Base-by-base conservation (phyloP, 2,888 invertebrate species). In the Heteromurus nitidus region DNA sequence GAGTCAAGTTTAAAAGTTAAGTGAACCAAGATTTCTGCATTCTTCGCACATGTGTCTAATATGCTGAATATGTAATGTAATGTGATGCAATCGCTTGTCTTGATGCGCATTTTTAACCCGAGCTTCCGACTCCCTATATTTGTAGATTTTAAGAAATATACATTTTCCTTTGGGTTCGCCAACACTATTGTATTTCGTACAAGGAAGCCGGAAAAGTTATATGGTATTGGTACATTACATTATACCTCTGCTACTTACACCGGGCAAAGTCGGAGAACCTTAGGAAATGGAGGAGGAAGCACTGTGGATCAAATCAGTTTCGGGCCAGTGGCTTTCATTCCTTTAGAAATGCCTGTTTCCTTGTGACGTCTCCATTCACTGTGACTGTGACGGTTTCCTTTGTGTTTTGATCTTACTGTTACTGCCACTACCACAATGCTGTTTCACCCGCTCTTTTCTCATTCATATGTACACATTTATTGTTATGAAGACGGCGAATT, bases 61-160 rank as follows among this genome's bases (percentile, higher is more conserved):
- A 79, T 65, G 72, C 44, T 79, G 79, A 79, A 79, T 79, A 65
- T 79, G 70, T 79, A 72, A 79, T 79, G 72, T 79, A 58, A 79
- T 79, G 79, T 65, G 50, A 69, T 77, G 70, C 62, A 77, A 77
- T 77, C 76, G 60, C 68, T 76, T 64, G 31, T 62, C 50, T 28
- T 77, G n/a, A 70, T 55, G 50, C 69, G 76, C 42, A 62, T 60
- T 70, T 70, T 5, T 53, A 75, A 58, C 11, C 67, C 20, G 28
- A 53, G 28, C 11, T 16, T 16, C 9, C 18, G 7, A 26, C 3
- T 20, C 47, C n/a, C 7, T 67, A 30, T 1, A 28, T 42, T 60
- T 70, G 58, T 70, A 70, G 58, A 58, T 70, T 70, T 70, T 11
- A 70, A 22, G 53, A 50, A 68, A 68, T 62, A 11, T 36, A n/a